A percentile compares a stretch with the other conserved stretches of the same genome.
Evolutionary conservation across 2,113 vertebrate species (phyloP).

Genomic region (Bolborhynchus lineola): DNA sequence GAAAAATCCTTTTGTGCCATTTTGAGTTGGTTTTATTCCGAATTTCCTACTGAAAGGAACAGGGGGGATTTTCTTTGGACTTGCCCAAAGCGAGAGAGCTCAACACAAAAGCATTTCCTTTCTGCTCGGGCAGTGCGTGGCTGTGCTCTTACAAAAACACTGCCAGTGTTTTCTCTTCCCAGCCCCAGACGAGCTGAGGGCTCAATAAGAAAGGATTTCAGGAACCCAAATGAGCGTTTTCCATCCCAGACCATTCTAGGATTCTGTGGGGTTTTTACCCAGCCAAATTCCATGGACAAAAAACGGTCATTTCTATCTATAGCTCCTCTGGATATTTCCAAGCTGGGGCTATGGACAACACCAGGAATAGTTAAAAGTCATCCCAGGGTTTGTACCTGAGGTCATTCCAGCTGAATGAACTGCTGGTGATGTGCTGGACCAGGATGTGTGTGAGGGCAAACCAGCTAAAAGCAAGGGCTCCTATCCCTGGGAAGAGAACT

Average conservation of each 20-base stretch:
- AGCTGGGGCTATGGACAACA: neutral
- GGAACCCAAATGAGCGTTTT: neutral
- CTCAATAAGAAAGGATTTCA: neutral
- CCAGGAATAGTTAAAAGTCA: neutral
- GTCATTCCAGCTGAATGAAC: neutral
- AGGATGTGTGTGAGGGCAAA: neutral
- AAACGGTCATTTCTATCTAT: neutral
- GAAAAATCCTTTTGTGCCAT: neutral
- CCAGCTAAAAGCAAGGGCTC: neutral
- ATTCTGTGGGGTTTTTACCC: neutral
- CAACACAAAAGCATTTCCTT: neutral
- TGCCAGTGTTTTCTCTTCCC: neutral
- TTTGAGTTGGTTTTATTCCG: neutral
- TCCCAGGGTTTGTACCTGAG: neutral
- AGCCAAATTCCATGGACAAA: neutral
- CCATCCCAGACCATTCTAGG: neutral
- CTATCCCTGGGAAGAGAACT: neutral
- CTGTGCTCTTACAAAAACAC: neutral
- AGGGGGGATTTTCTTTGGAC: neutral
- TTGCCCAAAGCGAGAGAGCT: neutral
- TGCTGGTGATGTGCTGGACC: neutral
- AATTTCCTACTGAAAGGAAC: neutral
- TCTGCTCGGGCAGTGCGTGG: neutral
- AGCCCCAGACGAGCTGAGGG: neutral
- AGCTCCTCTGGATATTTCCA: neutral